A percentile compares a stretch with the other conserved stretches of the same genome.
These are phyloP conservation scores for Syngnathus acus DNA, from an alignment of 2,797 vertebrate genomes.

Conservation along the genomic window DNA sequence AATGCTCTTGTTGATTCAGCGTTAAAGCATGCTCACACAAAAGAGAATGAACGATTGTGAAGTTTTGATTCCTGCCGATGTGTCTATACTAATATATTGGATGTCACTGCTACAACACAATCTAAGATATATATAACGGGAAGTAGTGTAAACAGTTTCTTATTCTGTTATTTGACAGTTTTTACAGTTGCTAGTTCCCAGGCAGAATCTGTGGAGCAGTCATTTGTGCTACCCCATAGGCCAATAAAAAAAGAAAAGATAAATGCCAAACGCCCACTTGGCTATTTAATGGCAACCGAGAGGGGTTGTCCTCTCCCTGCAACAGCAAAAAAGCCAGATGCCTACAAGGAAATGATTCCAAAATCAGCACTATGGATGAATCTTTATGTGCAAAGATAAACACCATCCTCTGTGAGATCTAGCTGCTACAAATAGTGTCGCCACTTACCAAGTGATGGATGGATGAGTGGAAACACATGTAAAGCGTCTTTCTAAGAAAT, in stretches of 20 bases:
- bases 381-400: neutral
- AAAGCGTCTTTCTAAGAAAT: neutral
- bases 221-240: neutral
- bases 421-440: neutral
- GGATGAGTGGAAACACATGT: neutral
- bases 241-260: neutral
- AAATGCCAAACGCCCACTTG: neutral
- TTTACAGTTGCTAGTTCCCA: neutral
- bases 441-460: neutral
- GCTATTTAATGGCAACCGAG: neutral
- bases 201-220: neutral
- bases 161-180: neutral
- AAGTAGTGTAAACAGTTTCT: too few relatives aligned
- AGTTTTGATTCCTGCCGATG: neutral
- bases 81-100: neutral
- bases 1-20: neutral
- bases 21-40: neutral
- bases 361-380: neutral
- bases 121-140: too few relatives aligned
- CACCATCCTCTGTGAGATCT: neutral
- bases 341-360: neutral
- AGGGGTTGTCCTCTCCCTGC: neutral
- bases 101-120: neutral
- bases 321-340: neutral
- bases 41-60: neutral